Base-by-base conservation (phyloP, 2,113 vertebrate species). In the Argyrosomus japonicus region DNA sequence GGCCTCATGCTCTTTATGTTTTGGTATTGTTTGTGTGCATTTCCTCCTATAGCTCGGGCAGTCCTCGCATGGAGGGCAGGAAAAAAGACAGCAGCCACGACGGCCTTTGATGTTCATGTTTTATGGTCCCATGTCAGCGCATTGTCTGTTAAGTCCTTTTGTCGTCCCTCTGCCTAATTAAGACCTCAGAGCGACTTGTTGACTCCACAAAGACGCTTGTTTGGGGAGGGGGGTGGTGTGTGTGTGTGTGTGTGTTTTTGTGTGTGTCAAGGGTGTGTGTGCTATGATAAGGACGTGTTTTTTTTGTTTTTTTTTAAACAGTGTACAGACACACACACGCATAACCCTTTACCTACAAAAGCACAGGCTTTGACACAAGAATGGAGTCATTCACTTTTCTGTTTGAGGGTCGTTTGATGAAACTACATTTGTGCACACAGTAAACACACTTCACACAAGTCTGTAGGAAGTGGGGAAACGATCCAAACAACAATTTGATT, bases 101-200 rank as follows among this genome's bases (percentile, higher is more conserved):
- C 69, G 5, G 77, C 75, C 92, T 95, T 95, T 95, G 91, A 94
- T 94, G 92, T 88, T 29, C 36, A 11, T 80, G 87, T 84, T 95
- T 93, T 93, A 92, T 85, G 85, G 88, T 87, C 87, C 79, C 84
- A 87, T 92, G 93, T 93, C 88, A 91, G 71, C 9, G 77, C 75
- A 87, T 92, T 93, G 93, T 92, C 93, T 85, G 81, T 81, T 87
- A 77, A 89, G 82, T 83, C 83, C 90, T 88, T 94, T 94, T 94
- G 94, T 96, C 92, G 89, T 84, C 83, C 84, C 56, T 45, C 68
- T 13, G 87, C 84, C 93, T 95, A 94, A 96, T 95, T 93, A 95
- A 94, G 94, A 93, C 90, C 89, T 94, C 87, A 84, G 89, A 89
- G 86, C 58, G 77, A 90, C 92, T 93, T 94, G 94, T 92, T 93